Base-by-base conservation (phyloP, 30 jellyfish, hydroid and myxozoan species). In the Cassiopea andromeda region DNA sequence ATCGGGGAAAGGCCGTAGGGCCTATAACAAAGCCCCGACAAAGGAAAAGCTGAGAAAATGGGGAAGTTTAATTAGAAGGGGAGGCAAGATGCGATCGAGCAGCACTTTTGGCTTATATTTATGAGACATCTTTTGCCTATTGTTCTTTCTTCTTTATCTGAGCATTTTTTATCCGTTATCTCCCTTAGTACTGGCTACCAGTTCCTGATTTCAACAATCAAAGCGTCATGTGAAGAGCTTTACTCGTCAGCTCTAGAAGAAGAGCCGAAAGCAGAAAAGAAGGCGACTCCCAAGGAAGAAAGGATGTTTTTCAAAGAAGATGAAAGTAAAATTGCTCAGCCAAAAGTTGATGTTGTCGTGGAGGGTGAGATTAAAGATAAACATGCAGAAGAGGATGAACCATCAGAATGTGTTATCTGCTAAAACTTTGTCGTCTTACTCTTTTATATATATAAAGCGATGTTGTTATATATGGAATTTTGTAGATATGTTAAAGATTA, bases 181-280 rank as follows among this genome's bases (percentile, higher is more conserved):
- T n/a, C n/a, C n/a, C n/a, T n/a, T 46, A 91, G 97, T 72, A 73
- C 94, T 27, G 97, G 94, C 17, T 92, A 92, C 73, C 97, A 92
- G 81, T 89, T 89, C 57, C 38, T 72, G 16, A 70, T 92, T 44
- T 60, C 89, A 69, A 85, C 94, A 2, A 85, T 92, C 80, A 92
- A 84, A 50, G 90, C 93, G 7, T 69, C 92, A 1, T 81, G 89
- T 48, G 97, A 85, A 46, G 92, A 89, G 46, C 87, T 92, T 57
- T 78, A 92, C 82, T 57, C 85, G 19, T 85, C 94, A 43, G 87
- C 87, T 27, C 61, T 78, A 47, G 80, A 61, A 17, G 97, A 92
- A 7, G 96, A 89, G 74, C 79, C 94, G 44, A 87, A 78, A 50
- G 27, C 85, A 12, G 94, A 87, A 75, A 47, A 27, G 64, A 77